A percentile compares a stretch with the other conserved stretches of the same genome.
Evolutionary conservation across 2,888 invertebrate genomes (phyloP).

Genomic region (Pachydiplax longipennis): DNA sequence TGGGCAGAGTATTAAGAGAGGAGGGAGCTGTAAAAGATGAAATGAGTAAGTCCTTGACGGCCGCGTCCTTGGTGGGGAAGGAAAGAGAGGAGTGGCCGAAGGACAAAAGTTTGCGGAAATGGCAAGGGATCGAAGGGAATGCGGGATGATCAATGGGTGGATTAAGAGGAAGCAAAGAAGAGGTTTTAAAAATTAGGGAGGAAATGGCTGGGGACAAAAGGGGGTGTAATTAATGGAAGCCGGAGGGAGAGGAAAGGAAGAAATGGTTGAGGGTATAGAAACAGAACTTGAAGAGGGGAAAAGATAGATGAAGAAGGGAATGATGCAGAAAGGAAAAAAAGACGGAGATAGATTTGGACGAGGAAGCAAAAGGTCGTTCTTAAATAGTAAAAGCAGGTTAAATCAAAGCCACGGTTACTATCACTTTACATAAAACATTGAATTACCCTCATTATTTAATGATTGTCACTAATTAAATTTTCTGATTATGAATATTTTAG

Average conservation of each 20-base stretch:
- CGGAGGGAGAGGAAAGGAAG: background rate
- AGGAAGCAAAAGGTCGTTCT: background rate
- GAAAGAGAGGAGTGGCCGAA: background rate
- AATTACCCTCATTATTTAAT: too few species aligned
- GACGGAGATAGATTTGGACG: background rate
- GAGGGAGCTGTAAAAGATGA: background rate
- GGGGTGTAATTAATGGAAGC: background rate
- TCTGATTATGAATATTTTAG: too few species aligned
- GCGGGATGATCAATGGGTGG: conserved; percentile 4
- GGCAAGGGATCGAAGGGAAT: background rate
- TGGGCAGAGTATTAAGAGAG: background rate
- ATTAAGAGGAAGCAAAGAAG: background rate
- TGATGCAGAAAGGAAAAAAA: background rate
- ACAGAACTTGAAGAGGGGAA: background rate
- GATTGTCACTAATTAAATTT: too few species aligned
- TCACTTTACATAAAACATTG: too few species aligned
- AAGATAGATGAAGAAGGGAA: background rate
- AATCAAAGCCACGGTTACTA: too few species aligned
- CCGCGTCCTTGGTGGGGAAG: background rate
- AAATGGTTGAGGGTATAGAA: too few species aligned
- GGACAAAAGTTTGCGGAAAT: background rate
- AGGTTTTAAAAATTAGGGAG: background rate
- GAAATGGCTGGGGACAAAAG: background rate
- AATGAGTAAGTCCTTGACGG: background rate
- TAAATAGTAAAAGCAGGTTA: too few species aligned